Evolutionary conservation across 2,113 vertebrate species (phyloP), one percentile per base, ranked within the genome.

Genomic region (Cyrtonyx montezumae): DNA sequence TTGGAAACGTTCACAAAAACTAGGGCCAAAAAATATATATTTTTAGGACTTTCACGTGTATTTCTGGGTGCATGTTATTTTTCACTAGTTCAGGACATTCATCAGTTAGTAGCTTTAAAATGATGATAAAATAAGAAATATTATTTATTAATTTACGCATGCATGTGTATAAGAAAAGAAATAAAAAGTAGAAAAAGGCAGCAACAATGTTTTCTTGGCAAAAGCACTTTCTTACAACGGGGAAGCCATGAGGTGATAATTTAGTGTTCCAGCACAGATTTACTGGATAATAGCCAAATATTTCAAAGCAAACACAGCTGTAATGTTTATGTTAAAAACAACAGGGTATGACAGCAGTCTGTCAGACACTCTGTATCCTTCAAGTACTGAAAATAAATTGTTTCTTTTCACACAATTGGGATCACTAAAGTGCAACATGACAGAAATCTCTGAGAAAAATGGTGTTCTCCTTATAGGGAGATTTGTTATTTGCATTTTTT

Each of bases 241-340:
- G 65, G 74, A 26, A 96, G 93, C 86, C 70, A 88, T 92, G 94
- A 97, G 97, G 96, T 97, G 97, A 97, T 96, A 96, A 96, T 94
- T 95, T 71, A 58, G 46, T 91, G 77, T 95, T 75, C 30, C 77
- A 34, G 96, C 90, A 97, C 95, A 95, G 97, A 96, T 96, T 96
- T 96, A 97, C 73, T 61, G 93, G 96, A 96, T 94, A 96, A 96
- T 79, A 90, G 97, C 96, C 96, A 97, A 95, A 96, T 97, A 97
- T 96, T 97, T 97, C 97, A 96, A 97, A 96, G 95, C 94, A 97
- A 98, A 98, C 95, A 97, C 95, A 96, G 96, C 97, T 97, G 95
- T 97, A 97, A 97, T 97, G 95, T 98, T 97, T 98, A 97, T 96
- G 97, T 96, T 97, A 97, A 97, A 97, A 98, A 97, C 97, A 97